Evolutionary conservation across 2,113 vertebrate genomes (phyloP), one percentile per base, ranked within the genome.

Genomic region (Ophiodon elongatus): DNA sequence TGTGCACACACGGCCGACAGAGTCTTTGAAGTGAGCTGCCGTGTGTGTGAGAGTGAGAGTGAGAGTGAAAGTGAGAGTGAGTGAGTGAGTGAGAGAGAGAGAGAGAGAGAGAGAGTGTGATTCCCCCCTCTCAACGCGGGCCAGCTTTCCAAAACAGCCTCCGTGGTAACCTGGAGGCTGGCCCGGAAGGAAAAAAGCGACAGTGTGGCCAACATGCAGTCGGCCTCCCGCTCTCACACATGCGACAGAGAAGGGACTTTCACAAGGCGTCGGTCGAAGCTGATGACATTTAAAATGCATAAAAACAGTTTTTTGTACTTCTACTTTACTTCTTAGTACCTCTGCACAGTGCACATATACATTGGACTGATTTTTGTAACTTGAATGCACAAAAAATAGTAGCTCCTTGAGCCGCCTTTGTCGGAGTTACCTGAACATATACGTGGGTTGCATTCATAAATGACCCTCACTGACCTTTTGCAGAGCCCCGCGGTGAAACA

Each of bases 101-200:
- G 17, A 50, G 45, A 50, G 45, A 50, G 45, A 50, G 45, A 50
- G 45, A 50, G 45, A 19, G 45, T 19, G 45, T 19, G 45, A 50
- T 80, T 86, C 83, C 83, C 82, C 77, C 52, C 83, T 92, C 85
- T 88, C 62, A 92, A 93, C 87, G 63, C 31, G 80, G 72, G 91
- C 92, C 93, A 94, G 91, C 80, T 95, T 95, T 95, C 94, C 94
- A 94, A 91, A 94, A 94, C 90, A 92, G 86, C 85, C 89, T 92
- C 90, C 89, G 64, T 92, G 87, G 94, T 83, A 94, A 94, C 91
- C 81, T 91, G 86, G 89, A 89, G 73, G 80, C 83, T 76, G 63
- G 67, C 80, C 76, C 8, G 7, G 63, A 63, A 78, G 82, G 80
- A 80, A 85, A 82, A 86, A 84, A 64, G 62, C 64, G 72, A 8